These are phyloP conservation scores for Hypocryptadius cinnamomeus DNA, from an alignment of 2,113 vertebrate species.

Conservation along the genomic window DNA sequence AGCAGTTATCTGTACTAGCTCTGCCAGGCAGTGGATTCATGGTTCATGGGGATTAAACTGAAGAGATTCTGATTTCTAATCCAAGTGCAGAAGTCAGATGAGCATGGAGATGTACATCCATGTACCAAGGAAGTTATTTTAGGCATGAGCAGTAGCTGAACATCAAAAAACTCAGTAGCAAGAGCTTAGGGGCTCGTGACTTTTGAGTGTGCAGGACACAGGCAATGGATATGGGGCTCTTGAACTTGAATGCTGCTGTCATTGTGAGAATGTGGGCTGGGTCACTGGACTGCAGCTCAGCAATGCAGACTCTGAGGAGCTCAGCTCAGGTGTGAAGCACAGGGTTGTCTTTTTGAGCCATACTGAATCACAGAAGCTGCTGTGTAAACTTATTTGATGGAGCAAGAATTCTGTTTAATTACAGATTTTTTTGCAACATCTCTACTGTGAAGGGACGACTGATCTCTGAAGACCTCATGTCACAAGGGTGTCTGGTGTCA, in stretches of 20 bases:
- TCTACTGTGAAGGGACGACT: neutral
- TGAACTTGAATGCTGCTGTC: neutral
- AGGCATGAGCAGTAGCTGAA: neutral
- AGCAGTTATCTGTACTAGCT: neutral
- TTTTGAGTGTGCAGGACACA: neutral
- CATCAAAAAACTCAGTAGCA: neutral
- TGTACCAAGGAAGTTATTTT: neutral
- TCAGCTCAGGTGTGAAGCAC: neutral
- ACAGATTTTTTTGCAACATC: neutral
- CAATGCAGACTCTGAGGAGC: accelerated
- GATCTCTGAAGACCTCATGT: neutral
- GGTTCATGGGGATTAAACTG: neutral
- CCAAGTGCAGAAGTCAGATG: neutral
- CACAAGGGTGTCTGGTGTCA: neutral
- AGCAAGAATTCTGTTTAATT: neutral
- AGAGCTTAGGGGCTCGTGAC: neutral
- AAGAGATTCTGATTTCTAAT: neutral
- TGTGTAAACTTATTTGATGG: neutral
- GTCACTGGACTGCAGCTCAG: neutral
- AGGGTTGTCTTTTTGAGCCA: neutral
- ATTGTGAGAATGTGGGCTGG: neutral
- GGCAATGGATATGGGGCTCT: neutral
- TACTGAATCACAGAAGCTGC: neutral
- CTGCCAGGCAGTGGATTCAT: neutral
- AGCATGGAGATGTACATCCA: neutral